Conservation (phyloP, 2,113 vertebrate species). For the Pungitius pungitius region DNA sequence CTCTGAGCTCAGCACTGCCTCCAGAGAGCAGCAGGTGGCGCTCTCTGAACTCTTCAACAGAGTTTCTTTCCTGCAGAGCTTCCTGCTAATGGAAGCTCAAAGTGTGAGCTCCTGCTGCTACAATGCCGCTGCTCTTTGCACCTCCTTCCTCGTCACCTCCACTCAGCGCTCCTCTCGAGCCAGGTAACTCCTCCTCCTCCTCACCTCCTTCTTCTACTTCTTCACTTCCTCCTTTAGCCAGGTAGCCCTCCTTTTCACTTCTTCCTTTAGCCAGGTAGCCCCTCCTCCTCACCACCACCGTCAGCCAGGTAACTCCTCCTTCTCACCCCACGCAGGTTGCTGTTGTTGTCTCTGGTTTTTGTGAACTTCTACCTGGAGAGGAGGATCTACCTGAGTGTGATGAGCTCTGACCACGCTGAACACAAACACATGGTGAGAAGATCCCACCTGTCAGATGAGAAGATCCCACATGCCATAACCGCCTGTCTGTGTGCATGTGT, state of each 20-base stretch:
- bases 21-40: conserved; percentile 80
- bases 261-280: background rate
- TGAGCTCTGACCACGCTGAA: conserved; percentile 65
- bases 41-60: conserved; percentile 84
- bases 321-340: conserved; percentile 71
- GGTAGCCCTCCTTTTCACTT: background rate
- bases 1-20: conserved; percentile 76
- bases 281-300: background rate
- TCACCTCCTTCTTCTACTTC: background rate
- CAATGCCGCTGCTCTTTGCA: conserved; percentile 77
- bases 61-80: conserved; percentile 82
- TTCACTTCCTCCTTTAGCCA: background rate
- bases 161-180: conserved; percentile 80
- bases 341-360: conserved; percentile 75
- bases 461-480: background rate
- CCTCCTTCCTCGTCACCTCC: conserved; percentile 78
- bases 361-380: conserved; percentile 82
- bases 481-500: background rate
- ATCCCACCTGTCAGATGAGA: background rate
- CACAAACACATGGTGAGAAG: conserved; percentile 78
- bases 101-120: conserved; percentile 81
- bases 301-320: conserved; percentile 46
- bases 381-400: conserved; percentile 73
- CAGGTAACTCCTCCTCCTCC: conserved; percentile 46
- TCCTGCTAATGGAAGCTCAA: conserved; percentile 82